Percentiles rank a stretch among this genome's conserved stretches.
Conservation (phyloP, 2,113 vertebrate species). For the Psilopsiagon aymara region DNA sequence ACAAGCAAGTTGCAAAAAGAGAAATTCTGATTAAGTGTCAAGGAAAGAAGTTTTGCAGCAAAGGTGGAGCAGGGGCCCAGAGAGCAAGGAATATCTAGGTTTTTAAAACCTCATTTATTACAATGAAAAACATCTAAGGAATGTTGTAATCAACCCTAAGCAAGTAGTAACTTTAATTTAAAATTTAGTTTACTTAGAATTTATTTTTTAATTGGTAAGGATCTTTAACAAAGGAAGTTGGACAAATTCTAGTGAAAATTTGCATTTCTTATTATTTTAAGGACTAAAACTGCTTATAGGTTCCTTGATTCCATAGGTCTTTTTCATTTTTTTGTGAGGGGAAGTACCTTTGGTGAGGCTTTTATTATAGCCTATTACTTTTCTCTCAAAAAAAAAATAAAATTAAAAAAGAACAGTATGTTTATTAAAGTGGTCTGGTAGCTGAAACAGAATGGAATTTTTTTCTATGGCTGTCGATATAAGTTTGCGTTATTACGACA, state of each 20-base stretch:
- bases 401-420: not conserved
- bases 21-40: not conserved
- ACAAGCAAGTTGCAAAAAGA: not conserved
- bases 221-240: not conserved
- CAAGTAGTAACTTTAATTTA: not conserved
- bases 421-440: not conserved
- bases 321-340: not conserved
- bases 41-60: not conserved
- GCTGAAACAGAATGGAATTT: not conserved
- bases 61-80: not conserved
- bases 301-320: not conserved
- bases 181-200: not conserved
- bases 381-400: not conserved
- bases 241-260: not conserved
- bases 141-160: not conserved
- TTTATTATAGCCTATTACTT: not conserved
- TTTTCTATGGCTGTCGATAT: not conserved
- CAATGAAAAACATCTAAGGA: not conserved
- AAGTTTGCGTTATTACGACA: not conserved
- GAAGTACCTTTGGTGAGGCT: not conserved
- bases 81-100: not conserved
- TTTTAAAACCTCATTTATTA: not conserved
- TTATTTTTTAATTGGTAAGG: not conserved
- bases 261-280: not conserved
- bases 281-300: not conserved